A percentile compares a stretch with the other conserved stretches of the same genome.
These are phyloP conservation scores for Sebastes cheni DNA, from an alignment of 2,797 vertebrate species.

Conservation along the genomic window DNA sequence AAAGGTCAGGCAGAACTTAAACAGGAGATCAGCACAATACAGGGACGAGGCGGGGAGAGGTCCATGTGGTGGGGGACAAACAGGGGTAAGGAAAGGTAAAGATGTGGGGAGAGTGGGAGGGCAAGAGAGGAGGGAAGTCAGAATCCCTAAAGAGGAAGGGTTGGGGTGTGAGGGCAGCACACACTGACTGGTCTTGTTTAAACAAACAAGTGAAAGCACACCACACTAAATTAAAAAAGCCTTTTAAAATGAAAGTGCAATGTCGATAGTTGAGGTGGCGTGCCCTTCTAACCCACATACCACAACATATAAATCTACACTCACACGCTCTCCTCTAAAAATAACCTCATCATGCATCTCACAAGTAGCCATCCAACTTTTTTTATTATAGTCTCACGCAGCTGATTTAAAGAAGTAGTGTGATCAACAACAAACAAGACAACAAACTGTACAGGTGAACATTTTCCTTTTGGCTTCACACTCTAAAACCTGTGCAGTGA, in stretches of 20 bases:
- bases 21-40: conserved; percentile 57
- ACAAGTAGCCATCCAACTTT: neutral
- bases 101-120: neutral
- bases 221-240: neutral
- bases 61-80: neutral
- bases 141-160: conserved; percentile 20
- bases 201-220: conserved; percentile 30
- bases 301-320: conserved; percentile 2
- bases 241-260: neutral
- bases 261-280: neutral
- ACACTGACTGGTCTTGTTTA: neutral
- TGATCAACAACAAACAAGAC: neutral
- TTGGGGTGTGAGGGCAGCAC: neutral
- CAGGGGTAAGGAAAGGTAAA: conserved; percentile 24
- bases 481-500: neutral
- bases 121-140: conserved; percentile 35
- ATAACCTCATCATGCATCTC: conserved; percentile 25
- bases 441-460: neutral
- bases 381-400: neutral
- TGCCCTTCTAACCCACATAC: conserved; percentile 9
- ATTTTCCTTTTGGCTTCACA: neutral
- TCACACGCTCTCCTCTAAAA: conserved; percentile 21
- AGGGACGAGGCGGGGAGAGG: neutral
- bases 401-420: neutral
- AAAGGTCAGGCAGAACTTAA: conserved; percentile 37